Conservation (phyloP, 2,797 vertebrate genomes). For the Pagetopsis macropterus region DNA sequence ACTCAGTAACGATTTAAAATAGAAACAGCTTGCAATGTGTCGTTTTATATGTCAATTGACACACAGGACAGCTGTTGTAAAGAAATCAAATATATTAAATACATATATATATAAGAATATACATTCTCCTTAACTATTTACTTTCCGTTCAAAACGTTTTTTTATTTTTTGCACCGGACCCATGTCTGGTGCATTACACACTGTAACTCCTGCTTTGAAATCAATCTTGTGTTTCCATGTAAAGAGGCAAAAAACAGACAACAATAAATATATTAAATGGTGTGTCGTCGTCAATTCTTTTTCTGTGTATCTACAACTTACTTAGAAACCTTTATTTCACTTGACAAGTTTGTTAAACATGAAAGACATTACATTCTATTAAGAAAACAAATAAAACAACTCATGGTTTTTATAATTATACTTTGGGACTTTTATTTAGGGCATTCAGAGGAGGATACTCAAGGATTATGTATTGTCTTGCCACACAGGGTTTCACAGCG, state of each 20-base stretch:
- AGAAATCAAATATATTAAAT: constrained; percentile 45
- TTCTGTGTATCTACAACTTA: neutral
- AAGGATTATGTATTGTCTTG: too few species aligned
- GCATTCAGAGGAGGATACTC: neutral
- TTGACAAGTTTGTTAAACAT: too few species aligned
- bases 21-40: neutral
- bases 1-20: neutral
- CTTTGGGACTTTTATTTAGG: neutral
- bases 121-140: constrained; percentile 21
- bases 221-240: constrained; percentile 60
- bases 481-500: too few species aligned
- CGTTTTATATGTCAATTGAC: neutral
- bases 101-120: constrained; percentile 35
- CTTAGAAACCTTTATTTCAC: neutral
- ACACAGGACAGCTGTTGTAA: constrained; percentile 14
- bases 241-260: constrained; percentile 44
- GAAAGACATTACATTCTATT: neutral
- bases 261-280: constrained; percentile 61
- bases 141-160: constrained; percentile 25
- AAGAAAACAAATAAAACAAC: neutral
- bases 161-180: constrained; percentile 73
- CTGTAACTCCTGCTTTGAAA: constrained; percentile 60
- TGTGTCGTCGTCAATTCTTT: neutral
- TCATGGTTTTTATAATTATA: neutral
- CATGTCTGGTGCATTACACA: constrained; percentile 53